Evolutionary conservation across 2,113 vertebrate species (phyloP), one percentile per base, ranked within the genome.

Genomic region (Mesocricetus auratus): DNA sequence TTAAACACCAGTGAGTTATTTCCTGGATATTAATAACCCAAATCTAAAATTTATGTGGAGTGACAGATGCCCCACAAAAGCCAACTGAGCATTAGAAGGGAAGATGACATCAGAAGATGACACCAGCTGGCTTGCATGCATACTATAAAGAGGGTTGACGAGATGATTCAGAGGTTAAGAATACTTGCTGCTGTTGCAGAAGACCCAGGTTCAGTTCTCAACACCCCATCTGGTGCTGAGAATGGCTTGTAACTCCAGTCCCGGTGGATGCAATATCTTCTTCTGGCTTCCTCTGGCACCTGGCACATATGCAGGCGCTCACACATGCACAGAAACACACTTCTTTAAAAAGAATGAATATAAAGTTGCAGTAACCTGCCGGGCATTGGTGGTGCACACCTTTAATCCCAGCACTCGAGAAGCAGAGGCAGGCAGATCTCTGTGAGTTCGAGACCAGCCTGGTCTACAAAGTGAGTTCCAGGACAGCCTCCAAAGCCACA

Each of bases 1-100:
- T 16, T 56, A 93, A 91, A 91, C 58, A 5, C 3, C 45, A 78
- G 39, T 24, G 88, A 91, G 26, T 21, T 81, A 66, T 88, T 91
- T 93, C 82, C n/a, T 81, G 62, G 62, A 56, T 87, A 74, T 36
- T 83, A 47, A 78, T 31, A 96, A 87, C 68, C 31, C 29, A 9
- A 75, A 81, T 75, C 29, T 58, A 24, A 73, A 90, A 9, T 83
- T 73, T 58, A 45, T 33, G 19, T 60, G 64, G 12, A 79, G 13
- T 69, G 16, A 24, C 22, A 45, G 47, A 89, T 91, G 77, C 53
- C 5, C 33, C 42, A 86, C 39, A 81, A 47, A 7, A 88, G 19
- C 6, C 6, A 85, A 83, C 19, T 56, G 24, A 47, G 56, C 50
- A 68, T 12, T 21, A 53, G 85, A 85, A 29, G 29, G 82, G 47